Evolutionary conservation across 2,113 vertebrate genomes (phyloP).

Genomic region (Miniopterus natalensis): DNA sequence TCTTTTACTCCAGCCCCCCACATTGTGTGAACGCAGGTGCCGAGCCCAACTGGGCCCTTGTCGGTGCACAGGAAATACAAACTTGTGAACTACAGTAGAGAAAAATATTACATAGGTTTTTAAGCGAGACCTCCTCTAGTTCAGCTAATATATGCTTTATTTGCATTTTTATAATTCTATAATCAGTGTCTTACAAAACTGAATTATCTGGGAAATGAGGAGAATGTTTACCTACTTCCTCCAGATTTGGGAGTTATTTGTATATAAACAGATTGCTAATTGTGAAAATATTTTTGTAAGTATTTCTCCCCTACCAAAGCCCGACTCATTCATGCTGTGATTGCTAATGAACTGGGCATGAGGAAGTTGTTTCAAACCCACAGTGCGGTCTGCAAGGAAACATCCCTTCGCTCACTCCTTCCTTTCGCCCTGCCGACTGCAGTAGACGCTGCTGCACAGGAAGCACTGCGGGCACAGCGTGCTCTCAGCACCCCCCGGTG

Average conservation of each 20-base stretch:
- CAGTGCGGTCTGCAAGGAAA: not conserved
- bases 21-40: not conserved
- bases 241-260: not conserved
- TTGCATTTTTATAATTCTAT: constrained; percentile 8
- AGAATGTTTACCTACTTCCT: not conserved
- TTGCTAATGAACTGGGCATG: constrained; percentile 33
- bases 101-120: not conserved
- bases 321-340: not conserved
- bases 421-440: constrained; percentile 66
- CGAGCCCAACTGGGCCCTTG: not conserved
- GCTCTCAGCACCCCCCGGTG: constrained; percentile 64
- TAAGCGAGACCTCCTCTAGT: not conserved
- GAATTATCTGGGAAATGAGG: constrained; percentile 2
- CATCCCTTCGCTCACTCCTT: constrained; percentile 32
- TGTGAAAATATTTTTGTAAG: not conserved
- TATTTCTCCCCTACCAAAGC: not conserved
- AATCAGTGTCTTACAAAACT: not conserved
- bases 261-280: not conserved
- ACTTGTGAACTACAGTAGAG: not conserved
- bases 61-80: not conserved
- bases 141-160: not conserved
- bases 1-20: not conserved
- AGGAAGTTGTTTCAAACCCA: constrained; percentile 63
- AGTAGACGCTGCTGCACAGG: constrained; percentile 59
- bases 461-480: constrained; percentile 33